Percentiles rank a stretch among this genome's conserved stretches.
phyloP scores from a whole-genome alignment of 2,797 vertebrate genomes.

The Enteromius radiatus region DNA sequence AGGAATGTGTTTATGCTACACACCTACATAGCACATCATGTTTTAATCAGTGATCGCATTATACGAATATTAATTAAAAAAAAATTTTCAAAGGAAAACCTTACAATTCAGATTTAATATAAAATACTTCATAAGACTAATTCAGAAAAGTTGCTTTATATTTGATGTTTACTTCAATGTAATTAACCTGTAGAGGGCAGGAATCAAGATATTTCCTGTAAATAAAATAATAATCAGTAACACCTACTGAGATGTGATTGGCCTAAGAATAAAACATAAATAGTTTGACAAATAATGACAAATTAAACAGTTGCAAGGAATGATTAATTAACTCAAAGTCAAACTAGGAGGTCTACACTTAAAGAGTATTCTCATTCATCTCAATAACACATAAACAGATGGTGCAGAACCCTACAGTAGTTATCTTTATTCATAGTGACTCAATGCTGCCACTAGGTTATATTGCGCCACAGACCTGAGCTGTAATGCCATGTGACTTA shows the following conservation, averaged over 20 bases:
- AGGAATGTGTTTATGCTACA: neutral
- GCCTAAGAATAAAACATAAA: neutral
- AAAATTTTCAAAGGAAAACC: no score
- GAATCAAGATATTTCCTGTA: neutral
- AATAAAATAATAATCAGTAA: neutral
- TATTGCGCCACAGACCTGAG: neutral
- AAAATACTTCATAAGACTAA: neutral
- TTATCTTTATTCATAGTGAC: conserved; percentile 14
- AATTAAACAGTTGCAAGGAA: neutral
- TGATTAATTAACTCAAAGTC: neutral
- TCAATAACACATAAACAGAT: neutral
- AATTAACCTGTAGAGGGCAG: neutral
- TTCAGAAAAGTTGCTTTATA: neutral
- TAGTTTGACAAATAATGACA: neutral
- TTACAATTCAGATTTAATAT: neutral
- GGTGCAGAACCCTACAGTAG: neutral
- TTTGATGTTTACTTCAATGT: neutral
- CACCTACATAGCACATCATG: neutral
- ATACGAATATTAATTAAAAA: no score
- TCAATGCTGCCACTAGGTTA: neutral
- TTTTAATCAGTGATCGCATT: neutral
- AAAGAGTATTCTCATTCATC: neutral
- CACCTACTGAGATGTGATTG: neutral
- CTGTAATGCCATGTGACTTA: neutral
- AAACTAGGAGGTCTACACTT: neutral